Evolutionary conservation across 2,113 vertebrate genomes (phyloP).

Genomic region (Megaceryle torquata): DNA sequence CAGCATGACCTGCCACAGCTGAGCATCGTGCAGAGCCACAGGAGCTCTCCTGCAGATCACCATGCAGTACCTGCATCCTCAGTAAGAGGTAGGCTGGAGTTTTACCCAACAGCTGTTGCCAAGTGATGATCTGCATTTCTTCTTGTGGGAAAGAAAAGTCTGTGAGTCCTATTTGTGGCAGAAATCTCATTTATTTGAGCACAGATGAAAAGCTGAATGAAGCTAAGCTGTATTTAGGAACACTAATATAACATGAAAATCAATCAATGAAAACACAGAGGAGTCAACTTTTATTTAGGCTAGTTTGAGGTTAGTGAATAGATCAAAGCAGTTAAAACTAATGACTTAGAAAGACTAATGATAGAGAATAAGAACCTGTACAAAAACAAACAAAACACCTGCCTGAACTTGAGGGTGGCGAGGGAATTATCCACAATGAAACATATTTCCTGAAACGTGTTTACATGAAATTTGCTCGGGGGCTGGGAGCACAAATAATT

Average conservation of each 20-base stretch:
- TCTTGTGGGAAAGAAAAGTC: slow-evolving; percentile 31
- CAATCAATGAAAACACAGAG: neutral
- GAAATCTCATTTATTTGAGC: neutral
- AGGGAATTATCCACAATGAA: slow-evolving; percentile 43
- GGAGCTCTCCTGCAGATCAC: neutral
- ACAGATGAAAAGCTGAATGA: neutral
- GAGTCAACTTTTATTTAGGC: slow-evolving; percentile 11
- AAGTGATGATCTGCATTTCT: neutral
- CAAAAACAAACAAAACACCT: slow-evolving; percentile 40
- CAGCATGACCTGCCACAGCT: neutral
- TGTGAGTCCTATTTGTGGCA: neutral
- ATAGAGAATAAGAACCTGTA: slow-evolving; percentile 7
- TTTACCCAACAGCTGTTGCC: neutral
- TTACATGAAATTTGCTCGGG: slow-evolving; percentile 39
- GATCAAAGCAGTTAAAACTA: slow-evolving; percentile 56
- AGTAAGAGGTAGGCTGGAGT: neutral
- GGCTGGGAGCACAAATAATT: slow-evolving; percentile 33
- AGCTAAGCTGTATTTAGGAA: neutral
- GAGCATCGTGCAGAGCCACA: neutral
- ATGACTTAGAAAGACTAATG: slow-evolving; percentile 19
- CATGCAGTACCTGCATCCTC: neutral
- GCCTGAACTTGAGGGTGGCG: slow-evolving; percentile 43
- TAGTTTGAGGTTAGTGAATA: slow-evolving; percentile 17
- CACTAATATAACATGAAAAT: slow-evolving; percentile 24
- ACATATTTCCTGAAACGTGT: slow-evolving; percentile 47